phyloP scores from a whole-genome alignment of 2,113 vertebrate species.

The Trochalopteron elliotii region DNA sequence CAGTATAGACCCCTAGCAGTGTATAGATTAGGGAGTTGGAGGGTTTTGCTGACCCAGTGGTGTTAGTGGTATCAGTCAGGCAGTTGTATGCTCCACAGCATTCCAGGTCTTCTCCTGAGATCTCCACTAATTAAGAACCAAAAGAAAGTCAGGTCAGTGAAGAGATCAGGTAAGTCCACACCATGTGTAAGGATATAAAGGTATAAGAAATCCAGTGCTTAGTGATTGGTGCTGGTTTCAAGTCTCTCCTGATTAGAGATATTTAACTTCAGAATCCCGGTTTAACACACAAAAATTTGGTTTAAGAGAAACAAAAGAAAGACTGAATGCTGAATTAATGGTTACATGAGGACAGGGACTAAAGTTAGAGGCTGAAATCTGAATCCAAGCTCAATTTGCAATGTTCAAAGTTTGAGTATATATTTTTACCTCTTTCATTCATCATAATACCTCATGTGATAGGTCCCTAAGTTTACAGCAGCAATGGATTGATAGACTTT shows the following conservation, averaged over 20 bases:
- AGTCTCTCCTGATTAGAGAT: neutral
- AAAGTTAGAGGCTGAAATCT: neutral
- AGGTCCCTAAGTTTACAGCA: neutral
- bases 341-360: neutral
- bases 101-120: constrained; percentile 73
- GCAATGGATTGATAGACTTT: neutral
- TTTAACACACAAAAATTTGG: neutral
- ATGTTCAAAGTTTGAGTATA: neutral
- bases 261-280: neutral
- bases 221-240: neutral
- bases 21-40: constrained; percentile 77
- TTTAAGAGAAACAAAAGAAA: neutral
- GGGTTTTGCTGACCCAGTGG: constrained; percentile 45
- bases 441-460: neutral
- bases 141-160: neutral
- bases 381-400: neutral
- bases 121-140: constrained; percentile 50
- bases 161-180: neutral
- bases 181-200: neutral
- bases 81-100: constrained; percentile 86
- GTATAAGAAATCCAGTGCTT: neutral
- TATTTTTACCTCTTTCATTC: neutral
- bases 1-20: constrained; percentile 88
- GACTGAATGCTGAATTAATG: neutral
- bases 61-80: constrained; percentile 33